These are phyloP conservation scores for Cassiopea andromeda DNA, from an alignment of 30 jellyfish, hydroid and myxozoan genomes.

Conservation along the genomic window DNA sequence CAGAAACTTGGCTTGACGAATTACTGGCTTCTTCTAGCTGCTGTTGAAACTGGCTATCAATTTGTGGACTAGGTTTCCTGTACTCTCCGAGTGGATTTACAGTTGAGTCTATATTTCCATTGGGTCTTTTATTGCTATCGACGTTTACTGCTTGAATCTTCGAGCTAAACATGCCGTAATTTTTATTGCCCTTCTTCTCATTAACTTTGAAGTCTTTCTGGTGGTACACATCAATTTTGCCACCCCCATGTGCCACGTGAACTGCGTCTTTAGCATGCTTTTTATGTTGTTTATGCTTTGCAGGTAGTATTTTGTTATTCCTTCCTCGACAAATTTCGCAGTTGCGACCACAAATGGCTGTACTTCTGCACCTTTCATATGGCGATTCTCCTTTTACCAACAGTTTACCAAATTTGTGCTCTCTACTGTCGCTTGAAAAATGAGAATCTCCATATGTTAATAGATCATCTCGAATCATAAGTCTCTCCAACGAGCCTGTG, in stretches of 20 bases:
- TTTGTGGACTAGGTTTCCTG: neutral
- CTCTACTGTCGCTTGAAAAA: neutral
- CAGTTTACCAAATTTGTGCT: neutral
- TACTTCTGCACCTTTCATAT: conserved; percentile 67
- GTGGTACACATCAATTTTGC: neutral
- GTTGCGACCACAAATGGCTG: conserved; percentile 66
- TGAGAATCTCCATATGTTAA: neutral
- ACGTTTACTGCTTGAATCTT: neutral
- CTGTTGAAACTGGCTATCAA: neutral
- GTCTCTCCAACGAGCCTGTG: conserved; percentile 57
- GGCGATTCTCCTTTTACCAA: conserved; percentile 46
- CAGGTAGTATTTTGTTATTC: conserved; percentile 13
- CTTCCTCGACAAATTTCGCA: conserved; percentile 66
- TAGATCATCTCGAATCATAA: conserved; percentile 23
- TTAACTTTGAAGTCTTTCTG: neutral
- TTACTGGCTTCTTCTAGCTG: neutral
- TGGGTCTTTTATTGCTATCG: neutral
- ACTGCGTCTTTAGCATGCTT: neutral
- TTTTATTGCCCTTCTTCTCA: neutral
- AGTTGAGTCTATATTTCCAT: neutral
- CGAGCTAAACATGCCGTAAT: conserved; percentile 17
- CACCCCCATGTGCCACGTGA: neutral
- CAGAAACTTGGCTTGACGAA: neutral
- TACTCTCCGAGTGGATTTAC: neutral
- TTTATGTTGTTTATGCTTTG: neutral